Conservation (phyloP, 53 echinoderm and acorn worm genomes). For the Henricia sp. region DNA sequence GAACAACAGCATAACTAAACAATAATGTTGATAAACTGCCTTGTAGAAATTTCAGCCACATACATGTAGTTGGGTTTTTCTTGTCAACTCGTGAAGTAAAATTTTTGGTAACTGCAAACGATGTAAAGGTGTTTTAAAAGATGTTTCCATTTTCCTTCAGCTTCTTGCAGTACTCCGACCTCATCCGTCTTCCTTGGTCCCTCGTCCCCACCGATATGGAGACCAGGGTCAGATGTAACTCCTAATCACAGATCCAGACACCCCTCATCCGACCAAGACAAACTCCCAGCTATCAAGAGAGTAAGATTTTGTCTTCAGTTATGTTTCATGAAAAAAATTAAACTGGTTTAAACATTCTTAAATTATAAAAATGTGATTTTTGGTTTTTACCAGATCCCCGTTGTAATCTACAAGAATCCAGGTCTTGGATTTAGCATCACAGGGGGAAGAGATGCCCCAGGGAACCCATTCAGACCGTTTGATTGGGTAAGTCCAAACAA, state of each 20-base stretch:
- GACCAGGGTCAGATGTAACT: constrained; percentile 36
- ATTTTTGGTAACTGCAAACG: too few relatives aligned
- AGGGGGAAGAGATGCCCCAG: constrained; percentile 75
- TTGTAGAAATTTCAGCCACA: too few relatives aligned
- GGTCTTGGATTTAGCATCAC: constrained; percentile 92
- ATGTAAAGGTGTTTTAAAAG: too few relatives aligned
- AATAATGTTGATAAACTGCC: too few relatives aligned
- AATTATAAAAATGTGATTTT: neutral
- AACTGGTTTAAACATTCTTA: neutral
- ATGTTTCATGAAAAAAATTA: neutral
- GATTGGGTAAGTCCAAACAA: constrained; percentile 68
- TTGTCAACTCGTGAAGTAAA: too few relatives aligned
- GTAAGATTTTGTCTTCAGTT: neutral
- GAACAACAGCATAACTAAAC: too few relatives aligned
- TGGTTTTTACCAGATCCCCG: constrained; percentile 56
- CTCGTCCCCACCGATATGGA: constrained; percentile 24
- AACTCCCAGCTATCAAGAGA: neutral
- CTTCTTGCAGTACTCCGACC: constrained; percentile 42
- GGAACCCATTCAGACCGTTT: constrained; percentile 79
- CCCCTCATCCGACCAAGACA: neutral
- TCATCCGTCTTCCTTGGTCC: constrained; percentile 46
- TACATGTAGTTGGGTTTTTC: too few relatives aligned
- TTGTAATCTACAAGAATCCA: constrained; percentile 84
- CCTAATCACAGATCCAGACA: constrained; percentile 23
- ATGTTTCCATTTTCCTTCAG: too few relatives aligned